Evolutionary conservation across 53 echinoderm and acorn worm genomes (phyloP), one percentile per base, ranked within the genome.

Genomic region (Holothuria scabra): DNA sequence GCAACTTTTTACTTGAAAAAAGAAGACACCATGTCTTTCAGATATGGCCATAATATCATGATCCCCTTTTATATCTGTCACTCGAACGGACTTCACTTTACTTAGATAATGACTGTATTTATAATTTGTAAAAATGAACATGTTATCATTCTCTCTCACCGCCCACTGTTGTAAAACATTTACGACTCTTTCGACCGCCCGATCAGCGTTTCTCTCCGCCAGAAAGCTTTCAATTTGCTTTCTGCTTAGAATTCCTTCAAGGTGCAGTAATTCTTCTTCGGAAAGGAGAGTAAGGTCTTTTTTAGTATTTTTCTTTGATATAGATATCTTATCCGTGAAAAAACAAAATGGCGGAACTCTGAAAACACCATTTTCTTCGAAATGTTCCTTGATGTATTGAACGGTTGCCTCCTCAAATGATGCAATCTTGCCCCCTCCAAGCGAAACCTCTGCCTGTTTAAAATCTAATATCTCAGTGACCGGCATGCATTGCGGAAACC

Each of bases 1-100:
- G 23, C 82, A 81, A 32, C 82, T 81, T 64, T 81, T 81, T 32
- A 81, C 65, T 48, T 81, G 82, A 81, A 81, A 63, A 33, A 81
- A 81, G 19, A 81, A 63, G 38, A 81, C 82, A 5, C 82, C 82
- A n/a, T 63, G 34, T 19, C 32, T 63, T 29, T 81, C 60, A 20
- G 65, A 81, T 37, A 81, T 81, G 8, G 82, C 82, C 62, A 81
- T 46, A 13, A 81, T 61, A 28, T 81, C 82, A 28, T 81, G 82
- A 23, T 81, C 82, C 4, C 82, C 82, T 25, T 63, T 61, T 12
- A 63, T 35, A 18, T 63, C 32, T 2, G 82, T 81, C 20, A 64
- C 82, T 20, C 16, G 31, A 0, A 63, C 44, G 8, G 41, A 19
- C 10, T 61, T 81, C 1, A 81, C 44, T 1, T 81, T 81, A 5